A percentile compares a stretch with the other conserved stretches of the same genome.
phyloP scores from a whole-genome alignment of 2,888 invertebrate species.

The Drosophila anceps region DNA sequence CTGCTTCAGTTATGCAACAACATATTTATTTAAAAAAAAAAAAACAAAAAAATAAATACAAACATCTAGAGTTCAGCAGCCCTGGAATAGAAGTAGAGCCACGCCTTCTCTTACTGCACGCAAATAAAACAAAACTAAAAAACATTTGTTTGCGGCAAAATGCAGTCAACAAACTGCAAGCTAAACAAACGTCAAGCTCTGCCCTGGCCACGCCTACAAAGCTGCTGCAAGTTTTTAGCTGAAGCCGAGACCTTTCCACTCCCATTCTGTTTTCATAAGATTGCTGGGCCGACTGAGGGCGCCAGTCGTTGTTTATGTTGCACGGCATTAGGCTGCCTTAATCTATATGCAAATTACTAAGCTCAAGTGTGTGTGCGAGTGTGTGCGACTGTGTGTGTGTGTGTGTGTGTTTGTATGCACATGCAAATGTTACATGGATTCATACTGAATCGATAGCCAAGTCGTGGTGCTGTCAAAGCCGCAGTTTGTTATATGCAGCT shows the following conservation, averaged over 20 bases:
- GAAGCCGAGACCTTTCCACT: background rate
- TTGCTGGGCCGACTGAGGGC: conserved; percentile 38
- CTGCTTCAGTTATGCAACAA: conserved; percentile 45
- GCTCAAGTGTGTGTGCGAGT: conserved; percentile 14
- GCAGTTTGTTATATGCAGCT: conserved; percentile 35
- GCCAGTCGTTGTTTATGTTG: conserved; percentile 52
- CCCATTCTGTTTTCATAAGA: conserved; percentile 27
- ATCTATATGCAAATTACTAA: conserved; percentile 65
- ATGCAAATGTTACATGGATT: conserved; percentile 30
- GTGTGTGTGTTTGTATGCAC: conserved; percentile 6
- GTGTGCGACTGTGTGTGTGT: conserved; percentile 9
- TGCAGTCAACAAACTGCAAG: conserved; percentile 26
- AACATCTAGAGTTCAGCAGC: conserved; percentile 12
- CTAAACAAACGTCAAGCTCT: conserved; percentile 14
- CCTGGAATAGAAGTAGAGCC: background rate
- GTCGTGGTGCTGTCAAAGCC: conserved; percentile 38
- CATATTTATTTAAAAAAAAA: conserved; percentile 39
- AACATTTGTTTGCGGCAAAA: conserved; percentile 20
- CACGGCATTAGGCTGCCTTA: conserved; percentile 50
- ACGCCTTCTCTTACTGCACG: background rate
- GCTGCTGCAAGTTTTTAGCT: background rate
- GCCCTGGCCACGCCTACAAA: conserved; percentile 36
- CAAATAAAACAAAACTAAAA: conserved; percentile 26
- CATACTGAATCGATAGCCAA: conserved; percentile 32
- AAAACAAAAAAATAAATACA: conserved; percentile 14